Evolutionary conservation across 2,113 vertebrate genomes (phyloP).

Genomic region (Circaetus gallicus): DNA sequence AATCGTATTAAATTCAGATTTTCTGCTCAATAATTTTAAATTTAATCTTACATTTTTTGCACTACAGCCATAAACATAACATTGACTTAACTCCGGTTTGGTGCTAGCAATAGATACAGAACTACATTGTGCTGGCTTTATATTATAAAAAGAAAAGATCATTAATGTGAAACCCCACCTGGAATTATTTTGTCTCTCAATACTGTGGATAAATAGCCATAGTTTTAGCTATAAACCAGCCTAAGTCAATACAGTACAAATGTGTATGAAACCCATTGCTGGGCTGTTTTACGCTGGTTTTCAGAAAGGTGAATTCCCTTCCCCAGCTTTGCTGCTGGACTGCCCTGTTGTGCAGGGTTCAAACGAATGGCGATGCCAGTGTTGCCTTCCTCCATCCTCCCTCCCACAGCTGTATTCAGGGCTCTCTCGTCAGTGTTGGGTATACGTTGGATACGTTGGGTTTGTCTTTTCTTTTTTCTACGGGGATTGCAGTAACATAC

Average conservation of each 20-base stretch:
- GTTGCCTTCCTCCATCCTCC: neutral
- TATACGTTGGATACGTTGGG: neutral
- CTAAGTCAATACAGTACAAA: neutral
- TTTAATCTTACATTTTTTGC: neutral
- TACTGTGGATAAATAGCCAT: neutral
- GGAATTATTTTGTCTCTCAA: neutral
- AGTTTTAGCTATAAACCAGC: neutral
- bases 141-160: neutral
- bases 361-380: accelerated
- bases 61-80: neutral
- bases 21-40: constrained; percentile 25
- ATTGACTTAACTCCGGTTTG: neutral
- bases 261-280: neutral
- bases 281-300: neutral
- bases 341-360: neutral
- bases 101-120: neutral
- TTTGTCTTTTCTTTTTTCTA: neutral
- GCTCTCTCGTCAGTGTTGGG: too few species aligned
- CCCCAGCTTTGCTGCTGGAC: neutral
- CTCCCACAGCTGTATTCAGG: neutral
- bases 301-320: neutral
- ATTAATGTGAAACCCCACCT: neutral
- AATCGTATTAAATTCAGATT: constrained; percentile 17
- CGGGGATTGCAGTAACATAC: accelerated
- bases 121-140: neutral